These are phyloP conservation scores for Hoplodrina ambigua DNA, from an alignment of 2,888 invertebrate genomes.

Conservation along the genomic window DNA sequence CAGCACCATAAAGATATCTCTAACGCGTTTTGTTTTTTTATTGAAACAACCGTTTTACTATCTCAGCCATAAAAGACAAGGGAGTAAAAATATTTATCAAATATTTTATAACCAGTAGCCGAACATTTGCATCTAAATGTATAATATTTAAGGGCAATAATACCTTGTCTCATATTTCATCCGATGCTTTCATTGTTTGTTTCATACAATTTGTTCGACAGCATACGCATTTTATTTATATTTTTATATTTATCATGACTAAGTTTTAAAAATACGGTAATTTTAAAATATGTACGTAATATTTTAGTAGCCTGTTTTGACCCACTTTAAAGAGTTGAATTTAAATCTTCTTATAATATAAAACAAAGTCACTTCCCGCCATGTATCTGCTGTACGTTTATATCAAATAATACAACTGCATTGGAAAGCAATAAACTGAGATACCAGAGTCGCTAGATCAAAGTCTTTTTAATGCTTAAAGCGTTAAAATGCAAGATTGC, in stretches of 20 bases:
- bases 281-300: too few species aligned
- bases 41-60: conserved; percentile 33
- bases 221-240: neutral
- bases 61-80: conserved; percentile 35
- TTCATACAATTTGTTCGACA: conserved; percentile 6
- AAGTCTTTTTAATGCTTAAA: too few species aligned
- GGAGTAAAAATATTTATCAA: conserved; percentile 36
- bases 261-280: too few species aligned
- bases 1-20: conserved; percentile 16
- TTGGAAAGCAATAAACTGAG: too few species aligned
- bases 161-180: conserved; percentile 31
- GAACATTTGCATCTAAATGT: conserved; percentile 43
- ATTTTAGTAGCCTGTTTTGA: too few species aligned
- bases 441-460: too few species aligned
- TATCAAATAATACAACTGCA: too few species aligned
- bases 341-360: too few species aligned
- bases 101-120: conserved; percentile 34
- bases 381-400: too few species aligned
- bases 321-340: too few species aligned
- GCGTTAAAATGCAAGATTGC: too few species aligned
- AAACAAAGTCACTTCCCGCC: too few species aligned
- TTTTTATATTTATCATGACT: neutral
- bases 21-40: conserved; percentile 30
- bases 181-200: conserved; percentile 11
- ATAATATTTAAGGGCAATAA: conserved; percentile 57